These are phyloP conservation scores for Cheilosia scutellata DNA, from an alignment of 2,888 invertebrate genomes.

Conservation along the genomic window DNA sequence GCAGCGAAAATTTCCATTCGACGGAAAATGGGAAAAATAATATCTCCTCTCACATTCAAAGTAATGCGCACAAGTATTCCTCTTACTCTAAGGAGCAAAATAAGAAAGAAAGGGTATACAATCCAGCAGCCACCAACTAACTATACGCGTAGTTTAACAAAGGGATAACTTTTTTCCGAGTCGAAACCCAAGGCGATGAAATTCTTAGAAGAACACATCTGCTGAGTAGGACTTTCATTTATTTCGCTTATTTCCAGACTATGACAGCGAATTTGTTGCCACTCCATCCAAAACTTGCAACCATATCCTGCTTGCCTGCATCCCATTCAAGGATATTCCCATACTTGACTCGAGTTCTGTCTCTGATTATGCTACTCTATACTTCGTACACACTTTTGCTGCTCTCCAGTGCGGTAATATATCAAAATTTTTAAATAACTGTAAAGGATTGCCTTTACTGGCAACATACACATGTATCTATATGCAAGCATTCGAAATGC, in stretches of 20 bases:
- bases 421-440: conserved; percentile 70
- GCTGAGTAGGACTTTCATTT: conserved; percentile 63
- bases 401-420: conserved; percentile 40
- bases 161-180: conserved; percentile 19
- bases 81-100: background rate
- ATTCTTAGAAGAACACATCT: conserved; percentile 54
- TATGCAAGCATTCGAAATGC: conserved; percentile 32
- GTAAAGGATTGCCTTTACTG: conserved; percentile 52
- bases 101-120: conserved; percentile 1
- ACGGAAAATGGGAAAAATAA: conserved; percentile 24
- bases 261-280: conserved; percentile 63
- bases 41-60: conserved; percentile 2
- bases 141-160: conserved; percentile 36
- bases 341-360: conserved; percentile 13
- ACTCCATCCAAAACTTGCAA: conserved; percentile 25
- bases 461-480: background rate
- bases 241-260: conserved; percentile 55
- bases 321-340: conserved; percentile 29
- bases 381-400: conserved; percentile 18
- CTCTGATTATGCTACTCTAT: conserved; percentile 47
- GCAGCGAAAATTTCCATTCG: conserved; percentile 28
- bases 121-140: background rate
- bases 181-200: conserved; percentile 39
- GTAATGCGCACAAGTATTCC: conserved; percentile 15
- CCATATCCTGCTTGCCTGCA: conserved; percentile 29